Conservation (phyloP, 2,797 vertebrate species). For the Hoplostethus atlanticus region DNA sequence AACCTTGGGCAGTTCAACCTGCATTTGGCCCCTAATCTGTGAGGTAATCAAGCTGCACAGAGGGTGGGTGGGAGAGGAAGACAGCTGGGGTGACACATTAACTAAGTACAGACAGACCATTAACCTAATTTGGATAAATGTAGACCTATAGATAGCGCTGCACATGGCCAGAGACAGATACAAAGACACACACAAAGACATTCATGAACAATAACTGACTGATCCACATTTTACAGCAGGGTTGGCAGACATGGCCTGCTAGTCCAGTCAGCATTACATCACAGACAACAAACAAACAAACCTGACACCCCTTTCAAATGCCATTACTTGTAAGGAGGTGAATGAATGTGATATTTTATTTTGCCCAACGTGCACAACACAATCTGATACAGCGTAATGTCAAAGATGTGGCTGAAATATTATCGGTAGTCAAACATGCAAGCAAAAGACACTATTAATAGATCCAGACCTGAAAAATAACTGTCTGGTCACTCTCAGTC, state of each 20-base stretch:
- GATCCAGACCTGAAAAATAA: constrained; percentile 42
- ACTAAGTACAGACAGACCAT: constrained; percentile 2
- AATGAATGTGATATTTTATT: constrained; percentile 63
- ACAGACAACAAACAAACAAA: background rate
- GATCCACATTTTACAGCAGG: background rate
- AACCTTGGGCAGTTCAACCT: constrained; percentile 23
- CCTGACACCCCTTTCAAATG: constrained; percentile 8
- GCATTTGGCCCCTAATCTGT: background rate
- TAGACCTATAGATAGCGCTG: background rate
- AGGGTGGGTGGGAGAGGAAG: constrained; percentile 7
- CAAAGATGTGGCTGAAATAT: constrained; percentile 44
- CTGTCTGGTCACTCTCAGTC: constrained; percentile 20
- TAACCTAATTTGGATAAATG: background rate
- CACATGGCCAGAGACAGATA: background rate
- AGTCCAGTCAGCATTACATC: constrained; percentile 23
- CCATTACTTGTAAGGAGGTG: constrained; percentile 13
- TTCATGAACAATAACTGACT: background rate
- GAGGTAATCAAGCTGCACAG: background rate
- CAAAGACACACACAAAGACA: background rate
- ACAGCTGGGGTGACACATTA: constrained; percentile 26
- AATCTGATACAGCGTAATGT: constrained; percentile 52
- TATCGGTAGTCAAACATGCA: constrained; percentile 46
- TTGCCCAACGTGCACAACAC: constrained; percentile 37
- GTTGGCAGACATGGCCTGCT: background rate
- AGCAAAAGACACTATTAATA: constrained; percentile 70